Evolutionary conservation across 2,888 invertebrate genomes (phyloP).

Genomic region (Danaus chrysippus): DNA sequence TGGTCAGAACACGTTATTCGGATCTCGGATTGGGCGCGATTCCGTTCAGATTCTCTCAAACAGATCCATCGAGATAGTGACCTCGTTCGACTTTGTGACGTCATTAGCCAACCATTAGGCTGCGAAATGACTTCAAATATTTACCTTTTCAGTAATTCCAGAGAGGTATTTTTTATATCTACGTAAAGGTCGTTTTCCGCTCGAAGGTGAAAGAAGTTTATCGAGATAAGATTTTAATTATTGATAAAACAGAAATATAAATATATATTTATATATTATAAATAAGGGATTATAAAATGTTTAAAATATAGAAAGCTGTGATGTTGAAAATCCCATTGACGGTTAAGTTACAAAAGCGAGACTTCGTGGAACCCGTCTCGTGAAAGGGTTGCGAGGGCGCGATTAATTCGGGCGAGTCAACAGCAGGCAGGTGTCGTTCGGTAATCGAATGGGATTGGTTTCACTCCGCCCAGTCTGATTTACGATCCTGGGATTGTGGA

Average conservation of each 20-base stretch:
- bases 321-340: conserved; percentile 6
- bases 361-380: conserved; percentile 13
- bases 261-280: too few relatives aligned
- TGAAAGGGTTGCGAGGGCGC: conserved; percentile 25
- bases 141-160: conserved; percentile 14
- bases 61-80: conserved; percentile 13
- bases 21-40: conserved; percentile 9
- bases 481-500: conserved; percentile 30
- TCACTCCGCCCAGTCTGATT: conserved; percentile 42
- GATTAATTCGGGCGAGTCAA: conserved; percentile 36
- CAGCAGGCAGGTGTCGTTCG: conserved; percentile 34
- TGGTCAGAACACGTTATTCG: conserved; percentile 13
- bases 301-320: neutral
- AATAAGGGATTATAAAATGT: neutral
- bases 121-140: conserved; percentile 16
- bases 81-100: conserved; percentile 12
- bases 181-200: neutral
- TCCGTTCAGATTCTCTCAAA: conserved; percentile 8
- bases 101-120: conserved; percentile 20
- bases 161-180: conserved; percentile 13
- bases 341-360: conserved; percentile 3
- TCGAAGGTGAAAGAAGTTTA: neutral
- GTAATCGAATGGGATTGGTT: conserved; percentile 51
- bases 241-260: too few relatives aligned
- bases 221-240: too few relatives aligned